A percentile compares a stretch with the other conserved stretches of the same genome.
These are phyloP conservation scores for Crocallis elinguaria DNA, from an alignment of 2,888 invertebrate genomes.

Conservation along the genomic window DNA sequence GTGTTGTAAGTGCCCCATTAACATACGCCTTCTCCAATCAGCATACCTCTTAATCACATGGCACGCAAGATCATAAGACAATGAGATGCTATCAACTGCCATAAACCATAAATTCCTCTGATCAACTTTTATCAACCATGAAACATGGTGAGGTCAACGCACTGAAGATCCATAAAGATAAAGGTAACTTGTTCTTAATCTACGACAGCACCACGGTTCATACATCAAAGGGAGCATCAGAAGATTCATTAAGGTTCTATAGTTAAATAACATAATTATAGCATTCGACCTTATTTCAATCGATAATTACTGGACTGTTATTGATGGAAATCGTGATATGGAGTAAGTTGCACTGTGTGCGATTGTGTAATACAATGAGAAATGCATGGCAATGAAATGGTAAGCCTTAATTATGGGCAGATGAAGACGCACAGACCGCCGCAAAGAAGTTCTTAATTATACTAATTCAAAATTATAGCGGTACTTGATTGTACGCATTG, in stretches of 20 bases:
- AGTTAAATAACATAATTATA: conserved; percentile 20
- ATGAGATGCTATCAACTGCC: neutral
- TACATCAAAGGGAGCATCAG: conserved; percentile 12
- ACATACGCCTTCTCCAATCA: neutral
- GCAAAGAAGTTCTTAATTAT: neutral
- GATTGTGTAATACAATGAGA: conserved; percentile 15
- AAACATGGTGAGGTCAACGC: conserved; percentile 6
- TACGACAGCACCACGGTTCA: conserved; percentile 3
- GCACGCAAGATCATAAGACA: neutral
- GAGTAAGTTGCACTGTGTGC: conserved; percentile 13
- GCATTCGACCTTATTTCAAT: conserved; percentile 13
- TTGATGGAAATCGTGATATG: conserved; percentile 23
- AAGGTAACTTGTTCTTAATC: conserved; percentile 6
- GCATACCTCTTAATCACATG: neutral
- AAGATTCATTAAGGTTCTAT: conserved; percentile 19
- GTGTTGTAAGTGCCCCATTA: neutral
- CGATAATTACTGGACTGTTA: conserved; percentile 32
- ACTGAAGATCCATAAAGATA: conserved; percentile 19
- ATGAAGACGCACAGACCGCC: conserved; percentile 4
- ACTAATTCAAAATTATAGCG: neutral
- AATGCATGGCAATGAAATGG: conserved; percentile 3
- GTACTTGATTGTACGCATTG: no score
- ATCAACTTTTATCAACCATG: conserved; percentile 3
- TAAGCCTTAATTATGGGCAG: conserved; percentile 2
- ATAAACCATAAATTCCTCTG: neutral